A percentile compares a stretch with the other conserved stretches of the same genome.
Evolutionary conservation across 2,113 vertebrate species (phyloP).

Genomic region (Podiceps cristatus): DNA sequence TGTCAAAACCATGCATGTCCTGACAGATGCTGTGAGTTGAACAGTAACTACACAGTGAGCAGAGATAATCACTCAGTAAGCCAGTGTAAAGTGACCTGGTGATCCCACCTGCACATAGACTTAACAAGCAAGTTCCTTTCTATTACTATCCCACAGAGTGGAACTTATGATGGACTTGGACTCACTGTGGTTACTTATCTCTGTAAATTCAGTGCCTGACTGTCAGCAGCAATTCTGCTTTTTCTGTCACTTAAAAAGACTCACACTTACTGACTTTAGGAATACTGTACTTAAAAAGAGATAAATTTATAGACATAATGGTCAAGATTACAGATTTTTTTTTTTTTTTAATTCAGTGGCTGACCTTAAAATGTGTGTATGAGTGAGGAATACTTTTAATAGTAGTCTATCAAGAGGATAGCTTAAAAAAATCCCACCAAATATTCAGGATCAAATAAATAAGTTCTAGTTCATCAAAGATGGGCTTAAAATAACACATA

Average conservation of each 20-base stretch:
- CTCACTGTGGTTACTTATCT: background rate
- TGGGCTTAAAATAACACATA: background rate
- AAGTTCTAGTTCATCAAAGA: background rate
- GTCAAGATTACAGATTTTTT: background rate
- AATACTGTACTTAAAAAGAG: background rate
- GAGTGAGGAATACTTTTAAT: background rate
- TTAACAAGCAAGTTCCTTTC: background rate
- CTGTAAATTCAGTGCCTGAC: background rate
- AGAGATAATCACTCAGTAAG: background rate
- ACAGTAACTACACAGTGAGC: background rate
- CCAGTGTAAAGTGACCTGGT: background rate
- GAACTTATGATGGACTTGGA: background rate
- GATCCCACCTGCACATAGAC: background rate
- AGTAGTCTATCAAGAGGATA: background rate
- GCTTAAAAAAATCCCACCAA: background rate
- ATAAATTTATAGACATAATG: background rate
- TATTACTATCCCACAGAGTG: background rate
- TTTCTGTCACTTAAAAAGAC: background rate
- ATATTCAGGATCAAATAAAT: background rate
- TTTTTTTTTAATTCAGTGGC: background rate
- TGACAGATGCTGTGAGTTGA: conserved; percentile 1
- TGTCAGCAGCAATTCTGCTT: background rate
- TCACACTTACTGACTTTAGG: background rate
- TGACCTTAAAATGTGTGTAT: background rate
- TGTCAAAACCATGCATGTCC: background rate